Conservation (phyloP, 2,113 vertebrate species). For the Acanthisitta chloris region DNA sequence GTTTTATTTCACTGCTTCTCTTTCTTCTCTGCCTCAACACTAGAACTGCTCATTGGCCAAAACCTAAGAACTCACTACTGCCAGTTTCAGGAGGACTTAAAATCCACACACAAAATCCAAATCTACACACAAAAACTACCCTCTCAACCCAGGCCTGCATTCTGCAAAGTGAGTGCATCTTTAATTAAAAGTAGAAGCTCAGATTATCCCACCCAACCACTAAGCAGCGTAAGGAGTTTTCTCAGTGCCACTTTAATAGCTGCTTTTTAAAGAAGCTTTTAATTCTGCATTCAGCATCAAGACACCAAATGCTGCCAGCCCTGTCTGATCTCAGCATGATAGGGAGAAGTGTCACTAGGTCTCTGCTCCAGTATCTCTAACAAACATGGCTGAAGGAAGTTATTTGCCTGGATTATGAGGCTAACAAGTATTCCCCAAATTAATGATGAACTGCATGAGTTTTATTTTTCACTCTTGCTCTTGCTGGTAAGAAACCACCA, state of each 20-base stretch:
- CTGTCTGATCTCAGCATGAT: constrained; percentile 22
- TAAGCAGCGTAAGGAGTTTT: constrained; percentile 1
- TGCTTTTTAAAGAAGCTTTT: constrained; percentile 37
- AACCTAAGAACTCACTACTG: not conserved
- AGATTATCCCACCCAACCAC: constrained; percentile 31
- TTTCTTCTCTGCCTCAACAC: not conserved
- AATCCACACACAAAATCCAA: not conserved
- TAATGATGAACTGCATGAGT: not conserved
- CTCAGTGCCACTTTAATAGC: constrained; percentile 6
- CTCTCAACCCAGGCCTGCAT: not conserved
- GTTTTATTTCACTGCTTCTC: not conserved
- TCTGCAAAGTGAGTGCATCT: not conserved
- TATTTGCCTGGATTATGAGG: constrained; percentile 11
- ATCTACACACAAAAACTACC: not conserved
- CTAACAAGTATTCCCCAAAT: constrained; percentile 3
- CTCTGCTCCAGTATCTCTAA: not conserved
- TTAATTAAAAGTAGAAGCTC: constrained; percentile 20
- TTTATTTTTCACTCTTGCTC: constrained; percentile 13
- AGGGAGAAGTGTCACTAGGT: not conserved
- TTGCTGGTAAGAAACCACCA: constrained; percentile 8
- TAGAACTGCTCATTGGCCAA: not conserved
- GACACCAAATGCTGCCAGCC: constrained; percentile 32
- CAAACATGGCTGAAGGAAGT: constrained; percentile 7
- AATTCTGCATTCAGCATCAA: constrained; percentile 41
- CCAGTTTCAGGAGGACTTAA: not conserved